Percentiles rank a stretch among this genome's conserved stretches.
Evolutionary conservation across 2,888 invertebrate species (phyloP).

Genomic region (Cryptocheilus praepositus): DNA sequence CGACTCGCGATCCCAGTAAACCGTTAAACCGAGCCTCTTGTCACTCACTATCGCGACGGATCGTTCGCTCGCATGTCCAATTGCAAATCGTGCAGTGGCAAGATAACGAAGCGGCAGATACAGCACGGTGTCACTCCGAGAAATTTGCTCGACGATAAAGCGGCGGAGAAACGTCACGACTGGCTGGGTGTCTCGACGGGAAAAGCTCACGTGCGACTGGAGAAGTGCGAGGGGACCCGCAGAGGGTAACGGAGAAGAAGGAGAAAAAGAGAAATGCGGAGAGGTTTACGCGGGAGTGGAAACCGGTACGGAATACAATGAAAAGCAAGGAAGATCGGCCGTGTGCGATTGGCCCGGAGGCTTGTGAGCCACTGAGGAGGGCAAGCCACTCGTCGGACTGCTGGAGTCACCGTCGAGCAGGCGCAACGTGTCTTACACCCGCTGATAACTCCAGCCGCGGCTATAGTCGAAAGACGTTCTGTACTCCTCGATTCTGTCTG

Average conservation of each 20-base stretch:
- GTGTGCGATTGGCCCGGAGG: slow-evolving; percentile 68
- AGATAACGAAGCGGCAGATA: background rate
- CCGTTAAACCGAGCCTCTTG: too few species aligned
- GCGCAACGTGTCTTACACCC: slow-evolving; percentile 47
- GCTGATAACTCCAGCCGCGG: slow-evolving; percentile 46
- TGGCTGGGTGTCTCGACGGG: background rate
- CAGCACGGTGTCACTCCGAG: background rate
- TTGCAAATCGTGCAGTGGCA: too few species aligned
- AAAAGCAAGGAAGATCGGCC: slow-evolving; percentile 31
- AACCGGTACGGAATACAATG: background rate
- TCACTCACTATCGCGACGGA: too few species aligned
- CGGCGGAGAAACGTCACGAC: background rate
- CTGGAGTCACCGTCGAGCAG: slow-evolving; percentile 59
- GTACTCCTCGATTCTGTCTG: too few species aligned
- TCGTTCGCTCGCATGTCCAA: too few species aligned
- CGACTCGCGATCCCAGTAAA: too few species aligned
- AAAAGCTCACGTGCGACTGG: slow-evolving; percentile 8
- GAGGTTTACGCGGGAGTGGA: background rate
- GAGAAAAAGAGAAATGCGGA: slow-evolving; percentile 16
- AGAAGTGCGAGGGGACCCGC: background rate
- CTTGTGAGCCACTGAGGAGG: slow-evolving; percentile 70
- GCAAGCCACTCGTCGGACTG: slow-evolving; percentile 39
- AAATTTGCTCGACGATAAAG: background rate
- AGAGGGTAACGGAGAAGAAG: slow-evolving; percentile 10
- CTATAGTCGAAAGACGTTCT: background rate